A percentile compares a stretch with the other conserved stretches of the same genome.
These are phyloP conservation scores for Bhutanitis thaidina DNA, from an alignment of 2,888 invertebrate genomes.

Conservation along the genomic window DNA sequence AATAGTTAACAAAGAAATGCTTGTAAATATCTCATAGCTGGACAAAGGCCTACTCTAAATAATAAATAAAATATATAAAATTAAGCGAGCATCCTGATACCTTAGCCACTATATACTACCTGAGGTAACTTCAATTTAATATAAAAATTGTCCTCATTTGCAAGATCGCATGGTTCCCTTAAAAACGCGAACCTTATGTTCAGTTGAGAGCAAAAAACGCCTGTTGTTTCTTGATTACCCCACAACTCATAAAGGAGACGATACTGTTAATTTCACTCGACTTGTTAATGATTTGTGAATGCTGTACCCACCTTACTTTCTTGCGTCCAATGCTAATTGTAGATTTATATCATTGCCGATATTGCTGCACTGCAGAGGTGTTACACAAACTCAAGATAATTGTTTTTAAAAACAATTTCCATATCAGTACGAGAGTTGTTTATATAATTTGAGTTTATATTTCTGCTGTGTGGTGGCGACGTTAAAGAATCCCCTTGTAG, in stretches of 20 bases:
- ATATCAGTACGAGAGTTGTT: no score
- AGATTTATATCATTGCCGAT: constrained; percentile 9
- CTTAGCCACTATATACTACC: no score
- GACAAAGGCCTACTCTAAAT: no score
- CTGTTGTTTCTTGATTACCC: constrained; percentile 58
- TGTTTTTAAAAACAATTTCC: background rate
- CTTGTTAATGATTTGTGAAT: constrained; percentile 39
- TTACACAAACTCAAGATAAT: no score
- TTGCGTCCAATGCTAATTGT: constrained; percentile 11
- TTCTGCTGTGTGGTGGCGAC: no score
- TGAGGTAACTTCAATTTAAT: no score
- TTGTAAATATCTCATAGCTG: no score
- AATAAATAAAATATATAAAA: no score
- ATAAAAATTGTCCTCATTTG: background rate
- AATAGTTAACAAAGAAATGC: no score
- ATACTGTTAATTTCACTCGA: constrained; percentile 57
- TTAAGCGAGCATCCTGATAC: no score
- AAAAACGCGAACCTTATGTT: constrained; percentile 51
- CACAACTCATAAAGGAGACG: constrained; percentile 45
- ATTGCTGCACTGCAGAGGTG: background rate
- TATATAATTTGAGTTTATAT: no score
- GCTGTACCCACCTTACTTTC: constrained; percentile 6
- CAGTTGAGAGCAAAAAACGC: constrained; percentile 52
- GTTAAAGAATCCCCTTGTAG: no score
- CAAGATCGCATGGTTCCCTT: constrained; percentile 30